Evolutionary conservation across 2,113 vertebrate genomes (phyloP).

Genomic region (Pelobates fuscus): DNA sequence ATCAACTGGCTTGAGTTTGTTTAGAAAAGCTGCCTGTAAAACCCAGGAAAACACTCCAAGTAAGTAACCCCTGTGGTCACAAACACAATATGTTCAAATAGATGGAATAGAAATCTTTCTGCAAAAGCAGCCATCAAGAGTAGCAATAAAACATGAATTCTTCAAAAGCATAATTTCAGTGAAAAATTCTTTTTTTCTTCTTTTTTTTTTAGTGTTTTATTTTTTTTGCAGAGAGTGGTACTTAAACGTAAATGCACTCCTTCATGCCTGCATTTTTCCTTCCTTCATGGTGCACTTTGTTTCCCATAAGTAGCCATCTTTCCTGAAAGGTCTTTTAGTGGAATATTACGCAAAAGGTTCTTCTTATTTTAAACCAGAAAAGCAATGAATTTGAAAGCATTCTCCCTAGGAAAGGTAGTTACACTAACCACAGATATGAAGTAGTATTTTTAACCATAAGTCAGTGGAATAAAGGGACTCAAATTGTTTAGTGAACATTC

Average conservation of each 20-base stretch:
- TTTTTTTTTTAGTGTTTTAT: not conserved
- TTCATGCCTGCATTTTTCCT: not conserved
- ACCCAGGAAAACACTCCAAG: too few species aligned
- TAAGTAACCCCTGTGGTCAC: too few species aligned
- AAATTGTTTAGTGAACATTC: too few species aligned
- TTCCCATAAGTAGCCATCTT: conserved; percentile 4
- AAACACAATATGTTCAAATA: too few species aligned
- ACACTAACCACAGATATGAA: not conserved
- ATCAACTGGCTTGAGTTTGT: too few species aligned
- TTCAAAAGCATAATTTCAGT: conserved; percentile 15
- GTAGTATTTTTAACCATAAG: not conserved
- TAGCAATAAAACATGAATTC: conserved; percentile 4
- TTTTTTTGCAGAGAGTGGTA: not conserved
- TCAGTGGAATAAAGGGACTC: not conserved
- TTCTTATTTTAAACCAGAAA: conserved; percentile 10
- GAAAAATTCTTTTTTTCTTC: not conserved
- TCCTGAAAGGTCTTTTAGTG: conserved; percentile 22
- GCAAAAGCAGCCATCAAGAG: not conserved
- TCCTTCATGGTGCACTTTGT: conserved; percentile 12
- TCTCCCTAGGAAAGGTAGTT: not conserved
- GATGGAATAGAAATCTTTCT: not conserved
- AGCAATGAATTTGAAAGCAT: not conserved
- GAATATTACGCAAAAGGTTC: not conserved
- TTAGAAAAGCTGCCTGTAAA: too few species aligned
- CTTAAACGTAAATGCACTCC: conserved; percentile 19